Conservation (phyloP, 2,888 invertebrate species). For the Azorinus chamasolen region DNA sequence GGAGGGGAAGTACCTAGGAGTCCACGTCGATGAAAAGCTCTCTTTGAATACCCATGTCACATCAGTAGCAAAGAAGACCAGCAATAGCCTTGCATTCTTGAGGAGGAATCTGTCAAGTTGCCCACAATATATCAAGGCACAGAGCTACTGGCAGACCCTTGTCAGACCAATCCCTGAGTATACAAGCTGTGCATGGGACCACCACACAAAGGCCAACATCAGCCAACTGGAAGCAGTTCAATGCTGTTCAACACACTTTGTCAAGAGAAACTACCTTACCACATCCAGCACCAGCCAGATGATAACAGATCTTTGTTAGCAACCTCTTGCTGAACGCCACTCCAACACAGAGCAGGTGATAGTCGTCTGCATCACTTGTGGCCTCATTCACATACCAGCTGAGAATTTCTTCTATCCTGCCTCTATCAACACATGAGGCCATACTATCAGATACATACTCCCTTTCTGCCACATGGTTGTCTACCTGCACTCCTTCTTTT, state of each 20-base stretch:
- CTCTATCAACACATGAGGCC: background rate
- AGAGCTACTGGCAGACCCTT: too few species aligned
- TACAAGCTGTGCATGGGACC: slow-evolving; percentile 41
- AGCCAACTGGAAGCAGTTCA: slow-evolving; percentile 35
- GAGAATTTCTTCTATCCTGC: background rate
- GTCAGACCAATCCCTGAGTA: slow-evolving; percentile 37
- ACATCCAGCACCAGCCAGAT: slow-evolving; percentile 10
- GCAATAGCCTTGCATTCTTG: too few species aligned
- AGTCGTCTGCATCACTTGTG: background rate
- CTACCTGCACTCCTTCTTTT: slow-evolving; percentile 5
- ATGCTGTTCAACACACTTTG: slow-evolving; percentile 10
- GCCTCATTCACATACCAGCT: slow-evolving; percentile 4
- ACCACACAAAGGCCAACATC: slow-evolving; percentile 20
- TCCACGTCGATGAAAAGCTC: slow-evolving; percentile 9
- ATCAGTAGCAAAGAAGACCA: slow-evolving; percentile 8
- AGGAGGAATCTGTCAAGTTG: too few species aligned
- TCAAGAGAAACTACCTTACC: background rate
- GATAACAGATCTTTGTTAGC: background rate
- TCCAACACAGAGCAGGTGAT: slow-evolving; percentile 5
- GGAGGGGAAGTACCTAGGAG: slow-evolving; percentile 23
- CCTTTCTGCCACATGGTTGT: background rate
- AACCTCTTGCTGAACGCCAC: background rate
- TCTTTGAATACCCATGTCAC: slow-evolving; percentile 21
- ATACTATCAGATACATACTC: too few species aligned
- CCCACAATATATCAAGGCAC: slow-evolving; percentile 33